Evolutionary conservation across 2,888 invertebrate species (phyloP).

Genomic region (Mantis religiosa): DNA sequence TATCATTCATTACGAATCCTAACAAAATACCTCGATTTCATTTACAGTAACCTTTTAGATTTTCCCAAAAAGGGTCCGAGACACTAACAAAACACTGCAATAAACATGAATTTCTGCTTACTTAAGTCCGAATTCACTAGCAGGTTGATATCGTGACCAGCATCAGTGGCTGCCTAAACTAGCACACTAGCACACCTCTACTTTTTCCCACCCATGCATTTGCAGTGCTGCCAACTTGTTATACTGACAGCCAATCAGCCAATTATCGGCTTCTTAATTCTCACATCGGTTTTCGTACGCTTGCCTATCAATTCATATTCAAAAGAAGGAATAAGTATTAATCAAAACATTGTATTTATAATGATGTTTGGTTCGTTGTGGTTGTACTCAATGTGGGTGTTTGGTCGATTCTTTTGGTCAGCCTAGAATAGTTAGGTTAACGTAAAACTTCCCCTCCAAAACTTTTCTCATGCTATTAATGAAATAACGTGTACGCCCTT

Average conservation of each 20-base stretch:
- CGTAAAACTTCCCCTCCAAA: too few species aligned
- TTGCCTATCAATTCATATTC: too few species aligned
- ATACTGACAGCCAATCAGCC: background rate
- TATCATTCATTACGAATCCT: background rate
- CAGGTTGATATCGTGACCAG: background rate
- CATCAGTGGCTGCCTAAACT: background rate
- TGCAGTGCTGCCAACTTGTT: background rate
- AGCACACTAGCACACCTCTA: background rate
- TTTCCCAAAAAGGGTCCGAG: background rate
- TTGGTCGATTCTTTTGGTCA: too few species aligned
- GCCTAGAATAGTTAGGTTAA: too few species aligned
- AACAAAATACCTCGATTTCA: background rate
- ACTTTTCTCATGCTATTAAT: too few species aligned
- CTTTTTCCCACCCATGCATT: background rate
- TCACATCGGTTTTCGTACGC: too few species aligned
- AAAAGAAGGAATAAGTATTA: too few species aligned
- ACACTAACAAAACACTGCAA: background rate
- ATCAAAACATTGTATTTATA: too few species aligned
- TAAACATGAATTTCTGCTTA: background rate
- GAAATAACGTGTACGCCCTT: too few species aligned
- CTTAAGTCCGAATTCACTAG: background rate
- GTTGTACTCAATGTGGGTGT: too few species aligned
- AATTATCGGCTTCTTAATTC: background rate
- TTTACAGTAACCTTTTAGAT: background rate
- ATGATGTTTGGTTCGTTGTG: too few species aligned